These are phyloP conservation scores for Diogma glabrata DNA, from an alignment of 2,888 invertebrate species.

Conservation along the genomic window DNA sequence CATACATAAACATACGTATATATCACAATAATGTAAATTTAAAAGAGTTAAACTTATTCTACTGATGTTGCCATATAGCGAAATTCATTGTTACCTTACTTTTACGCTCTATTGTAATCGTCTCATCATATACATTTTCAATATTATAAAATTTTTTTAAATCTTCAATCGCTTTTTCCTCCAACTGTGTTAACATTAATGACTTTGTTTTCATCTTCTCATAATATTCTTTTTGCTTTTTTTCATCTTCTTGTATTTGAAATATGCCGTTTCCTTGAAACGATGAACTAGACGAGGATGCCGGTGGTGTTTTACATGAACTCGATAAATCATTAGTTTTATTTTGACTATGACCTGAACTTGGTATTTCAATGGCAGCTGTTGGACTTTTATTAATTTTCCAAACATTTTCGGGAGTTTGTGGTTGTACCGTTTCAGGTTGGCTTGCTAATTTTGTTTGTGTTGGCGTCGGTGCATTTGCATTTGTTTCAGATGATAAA, in stretches of 20 bases:
- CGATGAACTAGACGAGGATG: constrained; percentile 30
- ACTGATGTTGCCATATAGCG: constrained; percentile 26
- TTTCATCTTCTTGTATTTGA: constrained; percentile 43
- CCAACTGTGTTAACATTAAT: constrained; percentile 66
- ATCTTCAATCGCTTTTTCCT: constrained; percentile 77
- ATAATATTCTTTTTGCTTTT: constrained; percentile 56
- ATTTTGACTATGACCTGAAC: too few species aligned
- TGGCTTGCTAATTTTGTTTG: background rate
- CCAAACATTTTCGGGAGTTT: background rate
- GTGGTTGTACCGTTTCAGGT: background rate
- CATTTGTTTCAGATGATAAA: constrained; percentile 33
- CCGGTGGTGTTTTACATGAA: constrained; percentile 30
- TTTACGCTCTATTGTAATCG: constrained; percentile 48
- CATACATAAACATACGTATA: background rate
- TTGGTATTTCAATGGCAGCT: background rate
- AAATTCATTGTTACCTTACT: constrained; percentile 28
- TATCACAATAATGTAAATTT: constrained; percentile 36
- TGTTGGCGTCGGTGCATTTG: constrained; percentile 19
- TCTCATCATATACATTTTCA: constrained; percentile 56
- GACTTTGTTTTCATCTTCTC: constrained; percentile 62
- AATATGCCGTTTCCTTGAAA: constrained; percentile 23
- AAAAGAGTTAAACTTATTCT: background rate
- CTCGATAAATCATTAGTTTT: background rate
- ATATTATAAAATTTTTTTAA: constrained; percentile 62
- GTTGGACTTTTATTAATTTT: constrained; percentile 6